A percentile compares a stretch with the other conserved stretches of the same genome.
Evolutionary conservation across 2,888 invertebrate genomes (phyloP).

Genomic region (Euplexia lucipara): DNA sequence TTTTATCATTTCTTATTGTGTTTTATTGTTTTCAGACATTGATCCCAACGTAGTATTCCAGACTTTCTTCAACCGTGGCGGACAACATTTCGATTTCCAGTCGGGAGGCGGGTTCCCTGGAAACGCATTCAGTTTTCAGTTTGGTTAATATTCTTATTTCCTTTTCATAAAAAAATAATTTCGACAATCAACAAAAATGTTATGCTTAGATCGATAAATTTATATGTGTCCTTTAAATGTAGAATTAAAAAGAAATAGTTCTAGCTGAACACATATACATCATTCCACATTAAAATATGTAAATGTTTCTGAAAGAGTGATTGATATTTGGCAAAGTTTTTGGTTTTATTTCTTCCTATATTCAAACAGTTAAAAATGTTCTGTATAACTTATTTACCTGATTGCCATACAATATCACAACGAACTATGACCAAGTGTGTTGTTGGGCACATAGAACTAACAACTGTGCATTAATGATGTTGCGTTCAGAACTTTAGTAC

Average conservation of each 20-base stretch:
- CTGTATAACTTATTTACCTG: conserved; percentile 19
- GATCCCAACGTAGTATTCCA: conserved; percentile 97
- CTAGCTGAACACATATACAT: conserved; percentile 58
- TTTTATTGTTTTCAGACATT: conserved; percentile 91
- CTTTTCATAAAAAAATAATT: conserved; percentile 38
- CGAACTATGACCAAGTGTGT: conserved; percentile 39
- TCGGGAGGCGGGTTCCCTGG: conserved; percentile 90
- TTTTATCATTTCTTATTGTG: not conserved
- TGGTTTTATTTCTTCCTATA: conserved; percentile 58
- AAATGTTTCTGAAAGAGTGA: conserved; percentile 55
- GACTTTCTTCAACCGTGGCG: conserved; percentile 93
- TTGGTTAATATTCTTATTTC: conserved; percentile 87
- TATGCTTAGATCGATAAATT: conserved; percentile 55
- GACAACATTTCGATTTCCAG: conserved; percentile 90
- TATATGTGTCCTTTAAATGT: conserved; percentile 55
- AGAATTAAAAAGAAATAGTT: conserved; percentile 59
- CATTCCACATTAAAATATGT: conserved; percentile 68
- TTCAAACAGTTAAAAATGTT: conserved; percentile 30
- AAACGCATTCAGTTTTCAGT: conserved; percentile 93
- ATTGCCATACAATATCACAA: conserved; percentile 46
- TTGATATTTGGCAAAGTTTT: conserved; percentile 43
- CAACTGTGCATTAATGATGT: conserved; percentile 42
- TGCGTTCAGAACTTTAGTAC: conserved; percentile 64
- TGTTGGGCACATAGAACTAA: conserved; percentile 35
- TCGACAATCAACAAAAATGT: conserved; percentile 54